A percentile compares a stretch with the other conserved stretches of the same genome.
phyloP scores from a whole-genome alignment of 1,140 invertebrate species.

The Pseudomyrmex sp. region DNA sequence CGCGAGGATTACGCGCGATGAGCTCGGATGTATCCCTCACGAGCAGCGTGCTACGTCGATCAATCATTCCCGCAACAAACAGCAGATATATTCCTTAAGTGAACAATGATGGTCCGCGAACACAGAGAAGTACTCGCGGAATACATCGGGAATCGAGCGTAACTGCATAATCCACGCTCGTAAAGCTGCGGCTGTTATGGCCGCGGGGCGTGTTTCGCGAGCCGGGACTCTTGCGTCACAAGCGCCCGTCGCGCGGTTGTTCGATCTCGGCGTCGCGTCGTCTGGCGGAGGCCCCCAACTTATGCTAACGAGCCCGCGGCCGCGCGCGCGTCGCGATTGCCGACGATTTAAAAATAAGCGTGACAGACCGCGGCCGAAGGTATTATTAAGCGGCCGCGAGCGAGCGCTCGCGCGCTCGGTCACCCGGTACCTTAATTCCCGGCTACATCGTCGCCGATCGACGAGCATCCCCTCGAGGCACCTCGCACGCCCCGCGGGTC shows the following conservation, averaged over 20 bases:
- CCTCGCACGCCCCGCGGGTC: constrained; percentile 79
- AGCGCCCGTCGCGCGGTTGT: constrained; percentile 1
- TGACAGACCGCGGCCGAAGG: constrained; percentile 63
- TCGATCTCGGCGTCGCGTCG: constrained; percentile 35
- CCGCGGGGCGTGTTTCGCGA: constrained; percentile 27
- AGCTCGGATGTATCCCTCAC: background rate
- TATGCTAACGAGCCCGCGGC: constrained; percentile 60
- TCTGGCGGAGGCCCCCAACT: constrained; percentile 38
- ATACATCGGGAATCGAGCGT: constrained; percentile 42
- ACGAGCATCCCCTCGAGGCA: constrained; percentile 75
- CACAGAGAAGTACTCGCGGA: background rate
- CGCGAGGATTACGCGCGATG: constrained; percentile 18
- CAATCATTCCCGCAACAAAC: constrained; percentile 50
- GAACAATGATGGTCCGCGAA: constrained; percentile 28
- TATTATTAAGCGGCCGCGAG: constrained; percentile 68
- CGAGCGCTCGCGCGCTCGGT: constrained; percentile 66
- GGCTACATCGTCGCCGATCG: constrained; percentile 64
- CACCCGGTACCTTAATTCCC: constrained; percentile 76
- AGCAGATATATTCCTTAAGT: constrained; percentile 22
- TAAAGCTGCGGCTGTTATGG: constrained; percentile 39
- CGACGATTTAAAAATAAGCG: constrained; percentile 69
- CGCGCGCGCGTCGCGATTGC: constrained; percentile 37
- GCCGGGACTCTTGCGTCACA: constrained; percentile 30
- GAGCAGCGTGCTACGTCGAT: constrained; percentile 16
- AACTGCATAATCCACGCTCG: constrained; percentile 57